Conservation (phyloP, 2,113 vertebrate species). For the human region DNA sequence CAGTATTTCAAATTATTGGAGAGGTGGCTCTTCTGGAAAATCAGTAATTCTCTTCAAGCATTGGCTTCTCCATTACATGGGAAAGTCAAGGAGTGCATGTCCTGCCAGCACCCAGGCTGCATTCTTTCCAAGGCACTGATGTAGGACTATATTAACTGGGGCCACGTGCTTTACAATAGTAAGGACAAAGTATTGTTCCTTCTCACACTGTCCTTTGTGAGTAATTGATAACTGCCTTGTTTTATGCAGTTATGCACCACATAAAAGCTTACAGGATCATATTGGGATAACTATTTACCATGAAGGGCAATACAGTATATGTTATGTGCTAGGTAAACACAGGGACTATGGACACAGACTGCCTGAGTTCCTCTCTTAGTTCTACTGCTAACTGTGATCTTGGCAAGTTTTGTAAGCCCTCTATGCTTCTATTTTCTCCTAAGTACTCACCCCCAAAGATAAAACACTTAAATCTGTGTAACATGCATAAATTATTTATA, state of each 20-base stretch:
- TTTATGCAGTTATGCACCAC: background rate
- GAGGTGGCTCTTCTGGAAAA: background rate
- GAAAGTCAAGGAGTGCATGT: background rate
- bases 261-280: background rate
- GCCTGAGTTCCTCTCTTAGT: background rate
- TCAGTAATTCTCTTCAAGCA: background rate
- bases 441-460: background rate
- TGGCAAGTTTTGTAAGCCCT: background rate
- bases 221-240: background rate
- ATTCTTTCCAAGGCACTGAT: background rate
- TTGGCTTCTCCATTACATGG: background rate
- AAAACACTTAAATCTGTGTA: background rate
- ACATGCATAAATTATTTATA: background rate
- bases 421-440: background rate
- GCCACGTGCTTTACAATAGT: background rate
- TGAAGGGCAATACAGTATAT: background rate
- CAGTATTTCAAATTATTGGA: background rate
- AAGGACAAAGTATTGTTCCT: background rate
- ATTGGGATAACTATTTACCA: background rate
- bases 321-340: background rate
- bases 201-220: background rate
- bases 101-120: background rate
- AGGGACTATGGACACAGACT: background rate
- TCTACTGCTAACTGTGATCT: background rate
- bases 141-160: background rate